These are phyloP conservation scores for Danio tinwini DNA, from an alignment of 2,797 vertebrate genomes.

Conservation along the genomic window DNA sequence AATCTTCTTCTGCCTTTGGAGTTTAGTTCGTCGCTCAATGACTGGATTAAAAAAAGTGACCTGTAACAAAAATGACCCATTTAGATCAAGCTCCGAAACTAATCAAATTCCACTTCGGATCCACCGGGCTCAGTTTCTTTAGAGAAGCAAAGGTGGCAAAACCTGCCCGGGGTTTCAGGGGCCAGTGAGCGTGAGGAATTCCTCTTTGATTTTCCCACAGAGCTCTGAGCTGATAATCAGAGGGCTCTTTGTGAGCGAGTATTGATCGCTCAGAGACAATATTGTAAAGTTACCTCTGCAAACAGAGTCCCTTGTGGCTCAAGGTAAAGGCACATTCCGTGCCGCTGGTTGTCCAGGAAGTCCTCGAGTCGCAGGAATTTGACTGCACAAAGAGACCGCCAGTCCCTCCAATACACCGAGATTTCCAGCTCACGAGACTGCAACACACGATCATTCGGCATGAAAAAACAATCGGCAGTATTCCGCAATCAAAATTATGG, in stretches of 20 bases:
- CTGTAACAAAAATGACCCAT: constrained; percentile 65
- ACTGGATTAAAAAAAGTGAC: constrained; percentile 92
- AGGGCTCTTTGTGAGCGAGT: constrained; percentile 33
- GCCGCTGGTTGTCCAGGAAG: constrained; percentile 89
- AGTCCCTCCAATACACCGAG: constrained; percentile 90
- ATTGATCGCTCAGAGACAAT: constrained; percentile 43
- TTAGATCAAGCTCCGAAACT: constrained; percentile 1
- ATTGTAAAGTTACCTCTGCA: constrained; percentile 80
- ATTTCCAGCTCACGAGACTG: constrained; percentile 91
- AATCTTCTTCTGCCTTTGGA: constrained; percentile 91
- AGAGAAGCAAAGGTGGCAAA: constrained; percentile 29
- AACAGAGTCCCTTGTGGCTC: constrained; percentile 91
- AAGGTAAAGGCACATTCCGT: constrained; percentile 91
- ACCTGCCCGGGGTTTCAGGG: constrained; percentile 28
- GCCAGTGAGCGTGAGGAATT: constrained; percentile 29
- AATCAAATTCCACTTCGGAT: constrained; percentile 9
- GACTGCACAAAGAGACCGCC: constrained; percentile 88
- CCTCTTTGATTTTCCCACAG: constrained; percentile 39
- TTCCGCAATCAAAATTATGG: no score
- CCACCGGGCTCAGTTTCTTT: neutral
- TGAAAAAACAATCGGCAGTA: neutral
- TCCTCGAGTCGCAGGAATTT: constrained; percentile 90
- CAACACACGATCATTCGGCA: neutral
- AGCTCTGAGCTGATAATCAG: constrained; percentile 16
- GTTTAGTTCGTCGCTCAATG: constrained; percentile 90